Percentiles rank a stretch among this genome's conserved stretches.
These are phyloP conservation scores for Dasyornis broadbenti DNA, from an alignment of 2,113 vertebrate genomes.

Conservation along the genomic window DNA sequence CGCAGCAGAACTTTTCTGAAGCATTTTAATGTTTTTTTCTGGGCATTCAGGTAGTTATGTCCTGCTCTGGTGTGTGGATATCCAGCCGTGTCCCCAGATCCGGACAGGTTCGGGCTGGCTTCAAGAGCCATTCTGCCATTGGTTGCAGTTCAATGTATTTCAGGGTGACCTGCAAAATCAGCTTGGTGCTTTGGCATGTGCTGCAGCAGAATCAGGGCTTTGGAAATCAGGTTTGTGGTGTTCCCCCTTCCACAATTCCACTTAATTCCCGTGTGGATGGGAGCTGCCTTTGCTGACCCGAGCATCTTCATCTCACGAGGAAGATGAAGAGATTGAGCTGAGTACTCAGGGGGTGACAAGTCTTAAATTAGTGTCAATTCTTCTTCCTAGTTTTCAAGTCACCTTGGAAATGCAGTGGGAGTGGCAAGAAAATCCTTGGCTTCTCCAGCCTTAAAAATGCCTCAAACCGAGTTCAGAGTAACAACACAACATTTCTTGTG, in stretches of 20 bases:
- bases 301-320: background rate
- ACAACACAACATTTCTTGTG: background rate
- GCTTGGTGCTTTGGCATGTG: background rate
- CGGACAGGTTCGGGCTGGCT: conserved; percentile 14
- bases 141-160: background rate
- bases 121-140: background rate
- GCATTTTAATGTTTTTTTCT: background rate
- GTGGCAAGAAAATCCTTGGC: background rate
- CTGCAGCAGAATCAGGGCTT: background rate
- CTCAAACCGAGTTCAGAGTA: background rate
- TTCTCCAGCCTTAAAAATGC: background rate
- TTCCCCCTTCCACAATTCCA: background rate
- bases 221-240: background rate
- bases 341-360: background rate
- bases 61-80: background rate
- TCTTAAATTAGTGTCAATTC: background rate
- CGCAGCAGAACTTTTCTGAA: background rate
- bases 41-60: background rate
- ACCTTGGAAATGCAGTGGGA: background rate
- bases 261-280: background rate
- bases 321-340: background rate
- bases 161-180: conserved; percentile 8
- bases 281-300: background rate
- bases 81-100: background rate
- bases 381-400: background rate